phyloP scores from a whole-genome alignment of 2,888 invertebrate genomes.

The Toxonevra muliebris region DNA sequence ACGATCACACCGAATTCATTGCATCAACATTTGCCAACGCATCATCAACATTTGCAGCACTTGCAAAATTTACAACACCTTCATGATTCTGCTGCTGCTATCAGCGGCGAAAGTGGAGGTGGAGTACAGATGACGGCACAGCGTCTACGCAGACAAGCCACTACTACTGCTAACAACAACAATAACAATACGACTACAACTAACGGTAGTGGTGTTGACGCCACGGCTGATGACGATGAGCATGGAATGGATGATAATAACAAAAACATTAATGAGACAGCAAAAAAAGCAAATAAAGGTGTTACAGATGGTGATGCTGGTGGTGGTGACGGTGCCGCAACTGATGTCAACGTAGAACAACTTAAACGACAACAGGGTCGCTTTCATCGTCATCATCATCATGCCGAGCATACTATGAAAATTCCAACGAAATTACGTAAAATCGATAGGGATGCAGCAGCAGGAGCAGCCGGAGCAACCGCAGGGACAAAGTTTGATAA shows the following conservation, averaged over 20 bases:
- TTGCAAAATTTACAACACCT: constrained; percentile 20
- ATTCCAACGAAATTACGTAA: constrained; percentile 63
- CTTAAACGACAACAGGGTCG: constrained; percentile 34
- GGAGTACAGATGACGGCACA: constrained; percentile 36
- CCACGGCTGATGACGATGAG: not conserved
- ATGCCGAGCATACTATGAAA: constrained; percentile 52
- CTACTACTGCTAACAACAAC: too few species aligned
- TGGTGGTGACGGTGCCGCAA: constrained; percentile 30
- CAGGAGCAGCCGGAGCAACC: constrained; percentile 69
- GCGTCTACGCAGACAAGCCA: constrained; percentile 34
- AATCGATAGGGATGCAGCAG: constrained; percentile 72
- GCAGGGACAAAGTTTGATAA: constrained; percentile 63
- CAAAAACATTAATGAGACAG: not conserved
- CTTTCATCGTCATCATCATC: constrained; percentile 50
- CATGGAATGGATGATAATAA: not conserved
- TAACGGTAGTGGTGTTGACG: not conserved
- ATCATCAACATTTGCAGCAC: constrained; percentile 38
- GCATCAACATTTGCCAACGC: constrained; percentile 45
- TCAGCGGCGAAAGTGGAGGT: constrained; percentile 26
- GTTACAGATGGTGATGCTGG: constrained; percentile 34
- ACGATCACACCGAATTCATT: constrained; percentile 63
- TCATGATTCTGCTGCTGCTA: not conserved
- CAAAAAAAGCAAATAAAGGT: not conserved
- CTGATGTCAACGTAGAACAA: constrained; percentile 38
- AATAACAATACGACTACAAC: not conserved